phyloP scores from a whole-genome alignment of 1,140 invertebrate species.

The Samia ricini region DNA sequence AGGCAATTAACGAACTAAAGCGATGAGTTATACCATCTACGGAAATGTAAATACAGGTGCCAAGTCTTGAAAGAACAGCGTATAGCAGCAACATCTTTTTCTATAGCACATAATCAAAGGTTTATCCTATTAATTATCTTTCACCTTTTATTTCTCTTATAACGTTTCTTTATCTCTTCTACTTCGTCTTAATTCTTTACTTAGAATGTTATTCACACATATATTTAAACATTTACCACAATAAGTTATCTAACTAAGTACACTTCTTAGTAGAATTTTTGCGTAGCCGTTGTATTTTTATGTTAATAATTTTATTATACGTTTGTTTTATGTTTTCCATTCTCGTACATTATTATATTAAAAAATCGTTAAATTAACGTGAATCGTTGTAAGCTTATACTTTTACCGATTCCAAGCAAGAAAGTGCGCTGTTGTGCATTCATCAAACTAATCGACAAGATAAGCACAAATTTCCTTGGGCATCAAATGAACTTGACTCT shows the following conservation, averaged over 20 bases:
- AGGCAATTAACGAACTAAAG: constrained; percentile 16
- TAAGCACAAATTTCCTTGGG: constrained; percentile 26
- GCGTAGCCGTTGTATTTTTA: too few species aligned
- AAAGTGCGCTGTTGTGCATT: constrained; percentile 36
- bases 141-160: neutral
- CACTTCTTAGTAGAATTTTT: too few species aligned
- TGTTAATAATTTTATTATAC: too few species aligned
- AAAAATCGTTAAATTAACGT: neutral
- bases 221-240: too few species aligned
- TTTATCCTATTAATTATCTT: neutral
- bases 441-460: constrained; percentile 46
- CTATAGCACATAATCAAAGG: too few species aligned
- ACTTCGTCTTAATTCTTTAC: too few species aligned
- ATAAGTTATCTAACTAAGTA: too few species aligned
- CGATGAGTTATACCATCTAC: constrained; percentile 9
- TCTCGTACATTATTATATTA: too few species aligned
- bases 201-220: too few species aligned
- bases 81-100: too few species aligned
- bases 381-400: neutral
- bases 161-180: too few species aligned
- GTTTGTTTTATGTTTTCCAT: too few species aligned
- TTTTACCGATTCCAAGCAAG: neutral
- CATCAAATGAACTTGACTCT: constrained; percentile 14
- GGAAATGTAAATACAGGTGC: neutral
- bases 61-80: constrained; percentile 1